These are phyloP conservation scores for Tetrao urogallus DNA, from an alignment of 2,113 vertebrate genomes.

Conservation along the genomic window DNA sequence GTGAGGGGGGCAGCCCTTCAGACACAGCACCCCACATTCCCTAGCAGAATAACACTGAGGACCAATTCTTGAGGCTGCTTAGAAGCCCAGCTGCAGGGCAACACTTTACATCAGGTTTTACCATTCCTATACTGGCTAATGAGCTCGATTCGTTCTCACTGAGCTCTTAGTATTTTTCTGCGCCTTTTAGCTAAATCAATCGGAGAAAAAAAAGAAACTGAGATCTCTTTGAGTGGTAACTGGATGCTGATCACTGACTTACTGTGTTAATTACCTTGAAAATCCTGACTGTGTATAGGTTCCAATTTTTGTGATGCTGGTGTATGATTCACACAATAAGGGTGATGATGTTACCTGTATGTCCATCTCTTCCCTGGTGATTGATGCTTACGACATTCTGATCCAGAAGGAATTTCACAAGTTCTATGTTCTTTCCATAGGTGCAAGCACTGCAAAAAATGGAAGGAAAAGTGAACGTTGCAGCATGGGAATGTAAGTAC, in stretches of 20 bases:
- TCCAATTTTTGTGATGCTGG: background rate
- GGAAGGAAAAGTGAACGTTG: background rate
- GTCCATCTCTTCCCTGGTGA: slow-evolving; percentile 93
- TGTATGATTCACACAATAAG: fast-evolving
- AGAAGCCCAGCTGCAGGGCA: background rate
- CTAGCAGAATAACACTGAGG: background rate
- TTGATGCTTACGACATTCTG: slow-evolving; percentile 91
- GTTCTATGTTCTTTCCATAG: slow-evolving; percentile 91
- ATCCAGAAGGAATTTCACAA: slow-evolving; percentile 91
- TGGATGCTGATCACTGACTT: background rate
- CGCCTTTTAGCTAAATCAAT: background rate
- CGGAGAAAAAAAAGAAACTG: background rate
- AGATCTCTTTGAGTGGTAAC: background rate
- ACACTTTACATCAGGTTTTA: background rate
- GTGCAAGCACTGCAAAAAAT: slow-evolving; percentile 87
- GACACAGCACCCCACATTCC: fast-evolving
- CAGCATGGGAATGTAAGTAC: background rate
- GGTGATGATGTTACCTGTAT: slow-evolving; percentile 83
- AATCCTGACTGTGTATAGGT: background rate
- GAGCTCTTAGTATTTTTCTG: background rate
- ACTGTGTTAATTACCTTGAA: background rate
- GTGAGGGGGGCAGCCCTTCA: background rate
- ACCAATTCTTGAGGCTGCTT: background rate
- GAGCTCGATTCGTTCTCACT: background rate
- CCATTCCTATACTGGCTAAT: fast-evolving